These are phyloP conservation scores for Agraylea sexmaculata DNA, from an alignment of 1,140 invertebrate genomes.

Conservation along the genomic window DNA sequence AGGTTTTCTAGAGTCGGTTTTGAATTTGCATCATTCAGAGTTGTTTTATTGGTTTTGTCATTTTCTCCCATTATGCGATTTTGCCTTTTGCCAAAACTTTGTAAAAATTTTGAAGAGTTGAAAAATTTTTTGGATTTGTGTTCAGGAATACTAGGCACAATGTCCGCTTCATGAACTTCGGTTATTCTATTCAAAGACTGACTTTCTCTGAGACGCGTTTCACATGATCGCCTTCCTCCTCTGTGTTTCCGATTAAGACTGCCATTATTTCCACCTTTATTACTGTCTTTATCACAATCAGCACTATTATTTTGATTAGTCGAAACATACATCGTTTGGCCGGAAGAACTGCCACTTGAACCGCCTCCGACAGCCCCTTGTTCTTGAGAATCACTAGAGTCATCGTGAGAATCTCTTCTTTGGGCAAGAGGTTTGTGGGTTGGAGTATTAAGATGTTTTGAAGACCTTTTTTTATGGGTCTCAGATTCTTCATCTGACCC, in stretches of 20 bases:
- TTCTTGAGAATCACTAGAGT: conserved; percentile 64
- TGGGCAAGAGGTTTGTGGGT: conserved; percentile 43
- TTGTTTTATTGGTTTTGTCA: conserved; percentile 25
- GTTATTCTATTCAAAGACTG: conserved; percentile 73
- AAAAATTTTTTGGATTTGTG: conserved; percentile 17
- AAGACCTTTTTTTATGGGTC: conserved; percentile 61
- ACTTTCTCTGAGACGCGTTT: conserved; percentile 62
- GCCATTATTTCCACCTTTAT: conserved; percentile 26
- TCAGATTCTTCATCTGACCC: conserved; percentile 86
- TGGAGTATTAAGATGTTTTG: conserved; percentile 50
- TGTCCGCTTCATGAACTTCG: conserved; percentile 55
- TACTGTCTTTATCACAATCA: conserved; percentile 24
- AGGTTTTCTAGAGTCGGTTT: conserved; percentile 18
- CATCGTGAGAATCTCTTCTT: conserved; percentile 62
- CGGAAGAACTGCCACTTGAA: conserved; percentile 30
- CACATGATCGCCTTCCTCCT: conserved; percentile 44
- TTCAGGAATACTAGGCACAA: conserved; percentile 13
- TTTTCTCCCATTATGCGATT: conserved; percentile 23
- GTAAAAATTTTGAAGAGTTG: conserved; percentile 15
- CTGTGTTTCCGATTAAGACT: conserved; percentile 35
- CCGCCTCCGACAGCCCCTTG: conserved; percentile 43
- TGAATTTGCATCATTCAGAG: conserved; percentile 23
- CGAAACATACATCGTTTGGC: conserved; percentile 20
- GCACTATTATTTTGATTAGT: conserved; percentile 23
- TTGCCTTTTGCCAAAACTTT: conserved; percentile 26